Percentiles rank a stretch among this genome's conserved stretches.
These are phyloP conservation scores for Drosophila pseudotalamancana DNA, from an alignment of 2,888 invertebrate species.

Conservation along the genomic window DNA sequence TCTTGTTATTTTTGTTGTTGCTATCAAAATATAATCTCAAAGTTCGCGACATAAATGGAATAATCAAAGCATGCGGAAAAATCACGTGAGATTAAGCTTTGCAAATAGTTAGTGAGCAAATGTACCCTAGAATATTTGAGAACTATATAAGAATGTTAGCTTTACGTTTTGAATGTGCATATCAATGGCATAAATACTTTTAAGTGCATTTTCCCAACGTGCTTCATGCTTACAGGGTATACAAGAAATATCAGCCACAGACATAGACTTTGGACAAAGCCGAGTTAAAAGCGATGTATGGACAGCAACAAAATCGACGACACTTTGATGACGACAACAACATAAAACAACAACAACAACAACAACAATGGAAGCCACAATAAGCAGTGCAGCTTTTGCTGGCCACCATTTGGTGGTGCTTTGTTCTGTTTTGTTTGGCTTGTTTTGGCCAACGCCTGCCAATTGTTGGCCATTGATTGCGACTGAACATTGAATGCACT, in stretches of 20 bases:
- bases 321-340: slow-evolving; percentile 8
- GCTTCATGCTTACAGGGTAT: neutral
- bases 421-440: slow-evolving; percentile 20
- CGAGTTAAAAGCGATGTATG: neutral
- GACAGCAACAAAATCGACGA: slow-evolving; percentile 9
- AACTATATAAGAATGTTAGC: neutral
- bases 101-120: neutral
- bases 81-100: neutral
- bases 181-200: too few species aligned
- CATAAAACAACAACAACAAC: slow-evolving; percentile 14
- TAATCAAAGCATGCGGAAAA: slow-evolving; percentile 16
- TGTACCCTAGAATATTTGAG: neutral
- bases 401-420: slow-evolving; percentile 42
- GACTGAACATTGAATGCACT: slow-evolving; percentile 26
- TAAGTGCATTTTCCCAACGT: too few species aligned
- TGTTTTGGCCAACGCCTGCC: slow-evolving; percentile 50
- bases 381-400: slow-evolving; percentile 10
- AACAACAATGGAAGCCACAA: slow-evolving; percentile 45
- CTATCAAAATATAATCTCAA: slow-evolving; percentile 10
- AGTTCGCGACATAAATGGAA: slow-evolving; percentile 25
- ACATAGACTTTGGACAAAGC: neutral
- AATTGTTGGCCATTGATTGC: slow-evolving; percentile 47
- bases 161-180: too few species aligned
- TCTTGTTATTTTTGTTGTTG: too few species aligned
- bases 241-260: neutral